phyloP scores from a whole-genome alignment of 2,888 invertebrate species.

The Lissonota sp. region DNA sequence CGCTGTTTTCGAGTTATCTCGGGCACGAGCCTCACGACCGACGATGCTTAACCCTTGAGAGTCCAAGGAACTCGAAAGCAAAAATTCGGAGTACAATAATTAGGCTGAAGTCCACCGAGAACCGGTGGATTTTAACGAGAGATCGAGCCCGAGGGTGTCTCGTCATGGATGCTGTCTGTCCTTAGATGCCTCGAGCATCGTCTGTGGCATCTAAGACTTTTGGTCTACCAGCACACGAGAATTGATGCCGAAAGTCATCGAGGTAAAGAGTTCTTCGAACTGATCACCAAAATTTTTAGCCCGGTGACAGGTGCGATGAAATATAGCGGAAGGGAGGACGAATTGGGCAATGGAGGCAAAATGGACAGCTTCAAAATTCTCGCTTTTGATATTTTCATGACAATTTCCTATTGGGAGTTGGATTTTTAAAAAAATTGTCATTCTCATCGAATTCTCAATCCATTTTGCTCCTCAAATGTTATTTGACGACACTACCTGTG shows the following conservation, averaged over 20 bases:
- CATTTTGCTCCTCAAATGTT: too few relatives aligned
- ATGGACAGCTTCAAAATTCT: too few relatives aligned
- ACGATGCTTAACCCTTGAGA: constrained; percentile 54
- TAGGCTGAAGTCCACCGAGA: constrained; percentile 36
- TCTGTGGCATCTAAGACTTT: constrained; percentile 15
- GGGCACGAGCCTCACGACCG: constrained; percentile 54
- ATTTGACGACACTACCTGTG: too few relatives aligned
- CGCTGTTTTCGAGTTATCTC: not conserved
- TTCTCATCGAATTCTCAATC: too few relatives aligned
- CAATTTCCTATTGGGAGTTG: too few relatives aligned
- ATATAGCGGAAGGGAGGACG: not conserved
- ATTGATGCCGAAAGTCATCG: constrained; percentile 34
- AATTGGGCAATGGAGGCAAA: too few relatives aligned
- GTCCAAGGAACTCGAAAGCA: constrained; percentile 47
- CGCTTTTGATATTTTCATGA: too few relatives aligned
- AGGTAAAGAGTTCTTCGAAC: constrained; percentile 45
- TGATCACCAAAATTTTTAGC: constrained; percentile 6
- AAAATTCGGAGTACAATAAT: constrained; percentile 57
- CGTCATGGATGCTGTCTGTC: too few relatives aligned
- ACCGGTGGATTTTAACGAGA: constrained; percentile 37
- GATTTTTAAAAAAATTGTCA: too few relatives aligned
- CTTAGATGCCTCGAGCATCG: not conserved
- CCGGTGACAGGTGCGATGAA: constrained; percentile 49
- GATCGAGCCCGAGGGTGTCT: constrained; percentile 47
- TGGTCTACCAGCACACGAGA: constrained; percentile 10